A percentile compares a stretch with the other conserved stretches of the same genome.
These are phyloP conservation scores for Siniperca obscura DNA, from an alignment of 2,797 vertebrate genomes.

Conservation along the genomic window DNA sequence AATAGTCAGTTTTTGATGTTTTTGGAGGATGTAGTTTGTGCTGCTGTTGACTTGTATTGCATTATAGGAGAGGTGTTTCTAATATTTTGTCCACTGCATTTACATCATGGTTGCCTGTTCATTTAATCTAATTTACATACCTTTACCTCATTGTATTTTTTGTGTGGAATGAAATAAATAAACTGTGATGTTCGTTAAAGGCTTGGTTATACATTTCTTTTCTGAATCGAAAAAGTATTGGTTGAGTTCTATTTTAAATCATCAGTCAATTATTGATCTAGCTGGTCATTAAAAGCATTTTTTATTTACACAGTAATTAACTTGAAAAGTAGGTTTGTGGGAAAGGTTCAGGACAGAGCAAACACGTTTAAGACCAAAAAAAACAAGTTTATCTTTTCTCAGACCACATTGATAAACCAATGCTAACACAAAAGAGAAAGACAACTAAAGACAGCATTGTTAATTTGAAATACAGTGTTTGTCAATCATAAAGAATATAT, in stretches of 20 bases:
- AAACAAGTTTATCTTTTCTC: constrained; percentile 9
- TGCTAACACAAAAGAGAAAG: constrained; percentile 9
- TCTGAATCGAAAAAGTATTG: too few relatives aligned
- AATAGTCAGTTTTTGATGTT: background rate
- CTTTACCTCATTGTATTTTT: background rate
- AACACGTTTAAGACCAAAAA: constrained; percentile 32
- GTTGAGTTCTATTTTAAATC: too few relatives aligned
- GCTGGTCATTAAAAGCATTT: constrained; percentile 56
- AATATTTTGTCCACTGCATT: background rate
- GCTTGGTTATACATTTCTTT: background rate
- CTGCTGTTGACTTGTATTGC: background rate
- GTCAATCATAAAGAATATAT: constrained; percentile 32
- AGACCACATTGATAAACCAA: constrained; percentile 33
- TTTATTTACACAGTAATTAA: constrained; percentile 77
- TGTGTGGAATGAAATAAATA: background rate
- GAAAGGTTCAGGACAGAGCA: constrained; percentile 31
- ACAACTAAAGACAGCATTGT: constrained; percentile 5
- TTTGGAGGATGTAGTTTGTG: background rate
- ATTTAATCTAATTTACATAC: background rate
- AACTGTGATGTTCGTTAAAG: background rate
- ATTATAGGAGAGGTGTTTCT: background rate
- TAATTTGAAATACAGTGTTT: constrained; percentile 39
- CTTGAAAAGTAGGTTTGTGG: constrained; percentile 41
- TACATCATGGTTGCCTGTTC: background rate
- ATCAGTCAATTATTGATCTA: background rate